A percentile compares a stretch with the other conserved stretches of the same genome.
Conservation (phyloP, 2,797 vertebrate genomes). For the Ptychobarbus kaznakovi region DNA sequence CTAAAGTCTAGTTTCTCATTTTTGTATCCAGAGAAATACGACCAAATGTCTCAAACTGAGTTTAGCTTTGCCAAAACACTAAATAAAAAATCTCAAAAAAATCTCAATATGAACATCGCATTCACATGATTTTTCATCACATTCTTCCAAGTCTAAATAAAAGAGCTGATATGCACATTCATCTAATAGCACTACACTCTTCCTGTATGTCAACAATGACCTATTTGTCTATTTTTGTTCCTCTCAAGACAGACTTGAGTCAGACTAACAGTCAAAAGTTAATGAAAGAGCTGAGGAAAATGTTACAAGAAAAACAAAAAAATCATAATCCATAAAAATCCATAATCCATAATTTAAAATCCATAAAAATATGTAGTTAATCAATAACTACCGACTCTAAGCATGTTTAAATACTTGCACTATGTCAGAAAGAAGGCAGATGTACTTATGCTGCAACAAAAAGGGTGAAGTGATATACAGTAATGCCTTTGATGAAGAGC, state of each 20-base stretch:
- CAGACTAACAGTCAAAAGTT: background rate
- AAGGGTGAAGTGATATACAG: slow-evolving; percentile 52
- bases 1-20: background rate
- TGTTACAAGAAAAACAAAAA: background rate
- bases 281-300: background rate
- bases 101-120: background rate
- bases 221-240: background rate
- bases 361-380: too few relatives aligned
- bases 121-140: background rate
- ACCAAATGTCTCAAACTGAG: background rate
- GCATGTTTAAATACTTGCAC: background rate
- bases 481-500: slow-evolving; percentile 74
- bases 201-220: background rate
- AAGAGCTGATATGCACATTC: background rate
- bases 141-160: background rate
- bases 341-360: too few relatives aligned
- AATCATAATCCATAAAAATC: background rate
- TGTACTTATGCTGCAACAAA: background rate
- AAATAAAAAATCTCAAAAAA: background rate
- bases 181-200: background rate
- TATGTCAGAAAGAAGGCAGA: background rate
- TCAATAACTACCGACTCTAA: background rate
- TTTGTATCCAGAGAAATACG: background rate
- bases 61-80: background rate
- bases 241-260: background rate